These are phyloP conservation scores for Catamblyrhynchus diadema DNA, from an alignment of 2,797 vertebrate genomes.

Conservation along the genomic window DNA sequence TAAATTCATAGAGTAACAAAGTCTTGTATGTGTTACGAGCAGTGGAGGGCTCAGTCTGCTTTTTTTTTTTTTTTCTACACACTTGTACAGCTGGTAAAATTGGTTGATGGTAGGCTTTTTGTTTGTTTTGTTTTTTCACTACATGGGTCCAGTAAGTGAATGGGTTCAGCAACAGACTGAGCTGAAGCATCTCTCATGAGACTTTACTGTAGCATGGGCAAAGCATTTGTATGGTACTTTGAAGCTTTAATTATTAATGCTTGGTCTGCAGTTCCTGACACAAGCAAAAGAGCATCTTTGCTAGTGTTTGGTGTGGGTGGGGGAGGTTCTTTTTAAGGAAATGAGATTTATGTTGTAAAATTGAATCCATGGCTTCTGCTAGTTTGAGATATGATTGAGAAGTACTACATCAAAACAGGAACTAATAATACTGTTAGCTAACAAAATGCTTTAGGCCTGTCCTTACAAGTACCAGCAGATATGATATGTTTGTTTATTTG, in stretches of 20 bases:
- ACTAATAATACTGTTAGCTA: neutral
- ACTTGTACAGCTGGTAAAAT: neutral
- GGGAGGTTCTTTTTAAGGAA: neutral
- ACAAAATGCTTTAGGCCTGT: neutral
- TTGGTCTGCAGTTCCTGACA: neutral
- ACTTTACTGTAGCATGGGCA: neutral
- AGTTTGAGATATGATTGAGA: neutral
- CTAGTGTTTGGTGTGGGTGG: neutral
- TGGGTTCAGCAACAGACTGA: neutral
- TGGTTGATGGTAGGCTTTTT: neutral
- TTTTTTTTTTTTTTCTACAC: neutral
- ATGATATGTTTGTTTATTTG: neutral
- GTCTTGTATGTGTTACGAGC: neutral
- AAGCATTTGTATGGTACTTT: neutral
- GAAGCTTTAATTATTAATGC: slow-evolving; percentile 5
- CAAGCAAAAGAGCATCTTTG: neutral
- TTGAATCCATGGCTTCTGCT: neutral
- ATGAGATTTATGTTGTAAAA: neutral
- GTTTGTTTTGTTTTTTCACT: neutral
- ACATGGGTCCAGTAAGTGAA: neutral
- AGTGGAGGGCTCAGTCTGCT: neutral
- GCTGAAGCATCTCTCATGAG: neutral
- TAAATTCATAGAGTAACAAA: neutral
- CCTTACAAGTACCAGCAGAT: neutral
- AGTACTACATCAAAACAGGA: neutral